Percentiles rank a stretch among this genome's conserved stretches.
Evolutionary conservation across 2,888 invertebrate species (phyloP).

Genomic region (Prosopocoilus inquinatus): DNA sequence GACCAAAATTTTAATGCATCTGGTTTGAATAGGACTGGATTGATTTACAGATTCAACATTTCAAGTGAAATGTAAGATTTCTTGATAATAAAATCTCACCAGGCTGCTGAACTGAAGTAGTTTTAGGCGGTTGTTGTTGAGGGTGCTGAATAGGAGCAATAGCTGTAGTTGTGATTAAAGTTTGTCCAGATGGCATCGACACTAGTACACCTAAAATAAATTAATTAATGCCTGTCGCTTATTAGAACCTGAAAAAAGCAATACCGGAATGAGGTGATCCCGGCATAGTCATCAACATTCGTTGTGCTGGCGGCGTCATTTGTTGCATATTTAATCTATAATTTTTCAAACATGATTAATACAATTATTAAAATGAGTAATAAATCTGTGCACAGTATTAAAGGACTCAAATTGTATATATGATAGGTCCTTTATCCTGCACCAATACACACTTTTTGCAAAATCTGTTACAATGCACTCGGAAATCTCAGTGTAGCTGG

Average conservation of each 20-base stretch:
- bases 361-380: no score
- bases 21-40: no score
- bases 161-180: conserved; percentile 45
- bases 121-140: conserved; percentile 36
- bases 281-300: conserved; percentile 54
- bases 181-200: conserved; percentile 45
- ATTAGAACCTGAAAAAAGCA: neutral
- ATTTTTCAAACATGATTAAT: neutral
- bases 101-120: conserved; percentile 35
- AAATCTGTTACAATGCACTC: no score
- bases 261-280: conserved; percentile 39
- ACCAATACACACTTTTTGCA: no score
- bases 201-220: conserved; percentile 44
- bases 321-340: conserved; percentile 49
- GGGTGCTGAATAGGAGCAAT: conserved; percentile 36
- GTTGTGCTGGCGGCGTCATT: conserved; percentile 47
- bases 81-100: no score
- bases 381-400: no score
- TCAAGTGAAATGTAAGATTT: no score
- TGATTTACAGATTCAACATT: no score
- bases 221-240: neutral
- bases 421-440: no score
- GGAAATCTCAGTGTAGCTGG: no score
- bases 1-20: no score
- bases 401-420: no score